Evolutionary conservation across 2,888 invertebrate species (phyloP).

Genomic region (Seira musarum): DNA sequence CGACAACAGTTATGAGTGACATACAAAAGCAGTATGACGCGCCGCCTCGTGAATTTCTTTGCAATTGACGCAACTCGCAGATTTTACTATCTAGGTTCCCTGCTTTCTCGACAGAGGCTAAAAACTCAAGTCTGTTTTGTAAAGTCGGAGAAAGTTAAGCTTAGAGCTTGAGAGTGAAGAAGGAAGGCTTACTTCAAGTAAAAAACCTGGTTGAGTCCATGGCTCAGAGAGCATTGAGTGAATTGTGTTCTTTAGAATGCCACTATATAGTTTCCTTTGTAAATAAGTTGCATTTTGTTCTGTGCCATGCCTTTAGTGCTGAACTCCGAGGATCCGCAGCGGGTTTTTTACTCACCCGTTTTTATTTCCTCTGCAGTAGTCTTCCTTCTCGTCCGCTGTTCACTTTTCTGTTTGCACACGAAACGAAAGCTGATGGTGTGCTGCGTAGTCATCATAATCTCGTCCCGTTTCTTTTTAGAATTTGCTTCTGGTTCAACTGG

Average conservation of each 20-base stretch:
- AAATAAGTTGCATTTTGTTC: background rate
- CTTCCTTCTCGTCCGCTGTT: background rate
- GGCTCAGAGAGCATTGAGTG: background rate
- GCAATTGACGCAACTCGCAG: background rate
- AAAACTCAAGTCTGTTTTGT: background rate
- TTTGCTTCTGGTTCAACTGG: slow-evolving; percentile 13
- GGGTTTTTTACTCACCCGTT: slow-evolving; percentile 55
- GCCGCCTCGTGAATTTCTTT: background rate
- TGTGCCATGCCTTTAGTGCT: background rate
- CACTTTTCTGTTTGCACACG: background rate
- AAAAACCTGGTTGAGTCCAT: slow-evolving; percentile 18
- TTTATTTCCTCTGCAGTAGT: slow-evolving; percentile 52
- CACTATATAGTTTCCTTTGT: background rate
- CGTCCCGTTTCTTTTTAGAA: background rate
- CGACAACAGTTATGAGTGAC: slow-evolving; percentile 29
- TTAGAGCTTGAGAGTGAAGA: background rate
- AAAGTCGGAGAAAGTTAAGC: no score
- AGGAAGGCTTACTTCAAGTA: background rate
- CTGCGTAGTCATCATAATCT: slow-evolving; percentile 2
- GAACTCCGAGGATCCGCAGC: slow-evolving; percentile 54
- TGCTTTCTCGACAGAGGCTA: background rate
- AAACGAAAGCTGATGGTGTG: background rate
- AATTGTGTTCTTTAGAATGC: slow-evolving; percentile 9
- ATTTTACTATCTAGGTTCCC: background rate
- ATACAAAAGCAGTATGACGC: background rate